Base-by-base conservation (phyloP, 2,888 invertebrate genomes). In the Eugnorisma glareosa region DNA sequence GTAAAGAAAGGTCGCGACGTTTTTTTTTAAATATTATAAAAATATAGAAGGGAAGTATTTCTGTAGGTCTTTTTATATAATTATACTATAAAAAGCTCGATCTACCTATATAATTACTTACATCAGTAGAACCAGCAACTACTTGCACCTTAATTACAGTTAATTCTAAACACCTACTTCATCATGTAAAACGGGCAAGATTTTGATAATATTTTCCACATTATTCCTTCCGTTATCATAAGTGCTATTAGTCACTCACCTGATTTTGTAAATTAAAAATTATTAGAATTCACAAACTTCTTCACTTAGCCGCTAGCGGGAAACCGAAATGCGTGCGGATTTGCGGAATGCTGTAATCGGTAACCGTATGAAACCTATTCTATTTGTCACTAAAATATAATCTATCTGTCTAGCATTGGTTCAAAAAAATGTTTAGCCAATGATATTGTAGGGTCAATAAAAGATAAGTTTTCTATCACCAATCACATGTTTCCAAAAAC, bases 271-370 rank as follows among this genome's bases (percentile, higher is more conserved):
- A 31, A 51, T 0, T 21, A 37, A 35, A 48, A 18, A 13, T 24
- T 37, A n/a, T 21, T 31, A 4, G 18, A 48, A 45, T 15, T 7
- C 15, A 15, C 6, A 31, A 63, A 51, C 54, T 75, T 61, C 71
- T 84, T 63, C 21, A 28, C 67, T 67, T 54, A 45, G 24, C 66
- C 48, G 63, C 75, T 71, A 83, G 75, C 84, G 86, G 78, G 83
- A 85, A 76, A 82, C 71, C 57, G 67, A 67, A 78, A 75, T 82
- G 73, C 63, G n/a, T n/a, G n/a, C n/a, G n/a, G n/a, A n/a, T n/a
- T n/a, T n/a, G n/a, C n/a, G 67, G 69, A 78, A 75, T 82, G 73
- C 63, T 75, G 61, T 73, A 85, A 84, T 71, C 57, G 35, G 37
- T 67, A 70, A 40, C 40, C 18, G 18, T 15, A 11, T 7, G 0